Base-by-base conservation (phyloP, 1,140 invertebrate species). In the Trichonephila inaurata region DNA sequence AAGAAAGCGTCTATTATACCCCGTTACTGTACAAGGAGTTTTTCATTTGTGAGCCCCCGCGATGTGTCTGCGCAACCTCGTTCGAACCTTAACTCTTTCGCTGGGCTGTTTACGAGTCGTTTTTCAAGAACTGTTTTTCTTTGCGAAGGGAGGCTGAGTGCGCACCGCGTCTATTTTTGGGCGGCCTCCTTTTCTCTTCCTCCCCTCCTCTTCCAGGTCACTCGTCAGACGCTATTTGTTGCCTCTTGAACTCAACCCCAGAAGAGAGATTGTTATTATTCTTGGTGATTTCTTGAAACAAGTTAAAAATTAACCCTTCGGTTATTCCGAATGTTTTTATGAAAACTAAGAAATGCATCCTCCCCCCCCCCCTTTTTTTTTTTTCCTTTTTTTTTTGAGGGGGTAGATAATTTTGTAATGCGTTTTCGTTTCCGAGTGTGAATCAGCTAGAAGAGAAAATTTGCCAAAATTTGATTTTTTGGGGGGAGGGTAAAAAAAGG, bases 341-440 rank as follows among this genome's bases (percentile, higher is more conserved):
- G 28, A 28, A 19, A 33, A 77, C 28, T 14, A 12, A 24, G 10
- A 14, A n/a, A 21, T 24, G 66, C 14, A 24, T 69, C 21, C 24
- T 66, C 24, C 12, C 12, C 10, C 7, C 2, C 28, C n/a, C n/a
- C n/a, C n/a, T n/a, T n/a, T n/a, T n/a, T n/a, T 21, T 64, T 66
- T n/a, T 66, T 77, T 24, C 16, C 8, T 10, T 33, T 77, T 10
- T 77, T 72, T n/a, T 72, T 72, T n/a, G 24, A 28, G 16, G 33
- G n/a, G 12, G 24, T 1, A 72, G 69, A 24, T 77, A 77, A 40
- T 77, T 77, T 33, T 77, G 72, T 18, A 77, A 77, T 19, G 33
- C 33, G 6, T 77, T 51, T 77, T 77, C 72, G 72, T 77, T 77
- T 77, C 72, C 72, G 72, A 69, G n/a, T 77, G 28, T 77, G 72